A percentile compares a stretch with the other conserved stretches of the same genome.
Evolutionary conservation across 2,888 invertebrate genomes (phyloP).

Genomic region (Eristalis tenax): DNA sequence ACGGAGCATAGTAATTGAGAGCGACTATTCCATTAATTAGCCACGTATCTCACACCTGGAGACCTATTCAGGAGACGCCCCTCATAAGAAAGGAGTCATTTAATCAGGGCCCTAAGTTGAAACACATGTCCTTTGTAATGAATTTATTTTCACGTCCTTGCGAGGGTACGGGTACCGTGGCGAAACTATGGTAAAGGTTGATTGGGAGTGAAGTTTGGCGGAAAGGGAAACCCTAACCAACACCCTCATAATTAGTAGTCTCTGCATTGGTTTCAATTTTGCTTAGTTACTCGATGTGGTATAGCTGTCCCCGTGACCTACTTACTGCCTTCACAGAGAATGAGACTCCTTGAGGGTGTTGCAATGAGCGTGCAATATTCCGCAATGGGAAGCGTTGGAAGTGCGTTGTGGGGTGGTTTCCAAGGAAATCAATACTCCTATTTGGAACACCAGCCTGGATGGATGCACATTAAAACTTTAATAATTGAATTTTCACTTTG

Average conservation of each 20-base stretch:
- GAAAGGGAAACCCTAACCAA: neutral
- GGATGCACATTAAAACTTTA: slow-evolving; percentile 2
- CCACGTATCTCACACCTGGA: neutral
- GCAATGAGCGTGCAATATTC: neutral
- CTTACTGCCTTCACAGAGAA: neutral
- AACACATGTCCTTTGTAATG: neutral
- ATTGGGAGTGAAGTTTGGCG: neutral
- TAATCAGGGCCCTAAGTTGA: neutral
- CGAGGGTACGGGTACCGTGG: neutral
- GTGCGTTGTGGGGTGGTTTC: neutral
- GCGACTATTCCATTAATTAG: neutral
- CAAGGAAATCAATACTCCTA: neutral
- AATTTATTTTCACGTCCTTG: neutral
- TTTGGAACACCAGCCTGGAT: neutral
- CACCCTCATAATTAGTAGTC: neutral
- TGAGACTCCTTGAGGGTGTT: neutral
- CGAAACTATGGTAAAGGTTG: neutral
- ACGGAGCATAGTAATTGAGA: neutral
- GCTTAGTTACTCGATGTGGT: neutral
- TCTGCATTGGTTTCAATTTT: neutral
- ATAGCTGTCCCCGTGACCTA: neutral
- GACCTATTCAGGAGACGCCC: neutral
- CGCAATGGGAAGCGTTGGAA: neutral
- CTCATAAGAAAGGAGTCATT: neutral
- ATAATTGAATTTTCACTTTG: neutral